Evolutionary conservation across 2,797 vertebrate species (phyloP).

Genomic region (Catharus ustulatus): DNA sequence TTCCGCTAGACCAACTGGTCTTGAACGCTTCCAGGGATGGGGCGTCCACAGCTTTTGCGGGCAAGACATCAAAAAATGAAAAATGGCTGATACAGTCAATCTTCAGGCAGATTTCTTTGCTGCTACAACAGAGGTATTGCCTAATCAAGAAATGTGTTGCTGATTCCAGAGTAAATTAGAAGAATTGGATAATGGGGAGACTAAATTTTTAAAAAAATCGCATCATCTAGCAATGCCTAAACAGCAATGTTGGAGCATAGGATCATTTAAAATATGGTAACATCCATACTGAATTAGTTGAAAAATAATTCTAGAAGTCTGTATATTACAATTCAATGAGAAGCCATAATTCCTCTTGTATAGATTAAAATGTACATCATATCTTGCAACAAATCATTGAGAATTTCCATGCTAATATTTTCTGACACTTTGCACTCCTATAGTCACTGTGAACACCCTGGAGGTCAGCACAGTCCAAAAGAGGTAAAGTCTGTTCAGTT

Average conservation of each 20-base stretch:
- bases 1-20: background rate
- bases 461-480: background rate
- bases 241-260: background rate
- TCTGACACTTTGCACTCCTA: background rate
- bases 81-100: background rate
- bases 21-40: background rate
- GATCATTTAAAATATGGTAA: background rate
- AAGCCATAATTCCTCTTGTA: background rate
- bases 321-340: background rate
- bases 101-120: background rate
- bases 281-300: background rate
- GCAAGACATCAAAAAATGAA: background rate
- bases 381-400: background rate
- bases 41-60: background rate
- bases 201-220: background rate
- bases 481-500: fast-evolving
- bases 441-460: background rate
- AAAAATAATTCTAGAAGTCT: background rate
- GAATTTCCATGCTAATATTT: background rate
- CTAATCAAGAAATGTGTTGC: background rate
- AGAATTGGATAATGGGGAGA: background rate
- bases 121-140: background rate
- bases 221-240: background rate
- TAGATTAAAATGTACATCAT: background rate
- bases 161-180: background rate